phyloP scores from a whole-genome alignment of 1,140 invertebrate genomes.

The Drosophila mauritiana region DNA sequence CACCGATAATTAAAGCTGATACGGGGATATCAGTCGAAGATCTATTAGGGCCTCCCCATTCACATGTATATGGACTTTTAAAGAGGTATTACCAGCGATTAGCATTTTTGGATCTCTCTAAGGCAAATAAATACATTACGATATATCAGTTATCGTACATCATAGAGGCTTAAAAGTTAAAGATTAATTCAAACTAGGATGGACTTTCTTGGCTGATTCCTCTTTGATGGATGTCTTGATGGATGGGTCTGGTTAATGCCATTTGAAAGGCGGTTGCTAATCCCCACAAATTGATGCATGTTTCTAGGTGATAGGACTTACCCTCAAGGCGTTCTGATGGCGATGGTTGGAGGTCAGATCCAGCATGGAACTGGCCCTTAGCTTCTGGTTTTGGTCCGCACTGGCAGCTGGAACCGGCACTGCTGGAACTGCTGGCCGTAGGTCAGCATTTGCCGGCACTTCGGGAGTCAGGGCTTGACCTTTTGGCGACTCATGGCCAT shows the following conservation, averaged over 20 bases:
- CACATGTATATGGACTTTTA: slow-evolving; percentile 2
- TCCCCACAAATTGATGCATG: neutral
- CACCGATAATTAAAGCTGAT: slow-evolving; percentile 25
- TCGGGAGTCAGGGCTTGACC: too few relatives aligned
- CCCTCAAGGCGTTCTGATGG: slow-evolving; percentile 32
- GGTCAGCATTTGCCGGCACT: too few relatives aligned
- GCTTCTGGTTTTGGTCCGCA: slow-evolving; percentile 24
- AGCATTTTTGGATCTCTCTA: neutral
- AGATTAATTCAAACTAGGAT: neutral
- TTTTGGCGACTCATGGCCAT: neutral
- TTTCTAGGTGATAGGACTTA: slow-evolving; percentile 8
- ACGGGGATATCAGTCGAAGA: slow-evolving; percentile 16
- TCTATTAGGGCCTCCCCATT: slow-evolving; percentile 4
- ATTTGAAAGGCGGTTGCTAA: neutral
- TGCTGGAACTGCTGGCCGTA: neutral
- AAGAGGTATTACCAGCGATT: neutral
- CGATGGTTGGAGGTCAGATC: slow-evolving; percentile 49
- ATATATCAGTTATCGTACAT: too few relatives aligned
- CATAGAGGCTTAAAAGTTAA: too few relatives aligned
- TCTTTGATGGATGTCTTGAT: neutral
- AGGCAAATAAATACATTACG: too few relatives aligned
- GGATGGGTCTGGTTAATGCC: neutral
- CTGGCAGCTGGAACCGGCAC: neutral
- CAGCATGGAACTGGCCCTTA: slow-evolving; percentile 56
- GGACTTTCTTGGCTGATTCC: neutral